These are phyloP conservation scores for Athetis lepigone DNA, from an alignment of 2,888 invertebrate genomes.

Conservation along the genomic window DNA sequence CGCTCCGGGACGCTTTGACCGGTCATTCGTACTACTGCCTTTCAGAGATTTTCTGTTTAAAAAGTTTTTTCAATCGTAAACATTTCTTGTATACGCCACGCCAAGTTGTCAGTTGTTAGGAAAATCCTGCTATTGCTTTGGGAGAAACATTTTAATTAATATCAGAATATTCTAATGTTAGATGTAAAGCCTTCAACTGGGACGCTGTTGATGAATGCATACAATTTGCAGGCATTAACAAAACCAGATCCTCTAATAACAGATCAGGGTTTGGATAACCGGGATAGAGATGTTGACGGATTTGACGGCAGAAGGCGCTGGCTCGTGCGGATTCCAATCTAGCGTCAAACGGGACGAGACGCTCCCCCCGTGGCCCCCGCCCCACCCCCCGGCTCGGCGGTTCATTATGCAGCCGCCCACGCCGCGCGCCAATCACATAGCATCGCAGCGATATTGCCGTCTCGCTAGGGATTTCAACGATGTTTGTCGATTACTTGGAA, in stretches of 20 bases:
- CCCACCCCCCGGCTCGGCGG: conserved; percentile 72
- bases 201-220: conserved; percentile 18
- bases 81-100: conserved; percentile 53
- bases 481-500: conserved; percentile 77
- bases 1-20: conserved; percentile 79
- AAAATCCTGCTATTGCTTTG: conserved; percentile 28
- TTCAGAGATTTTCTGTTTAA: conserved; percentile 67
- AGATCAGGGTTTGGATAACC: conserved; percentile 63
- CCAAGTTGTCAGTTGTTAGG: conserved; percentile 47
- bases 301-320: conserved; percentile 78
- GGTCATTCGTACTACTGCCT: conserved; percentile 72
- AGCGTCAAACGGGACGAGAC: conserved; percentile 74
- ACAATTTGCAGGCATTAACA: conserved; percentile 33
- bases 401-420: conserved; percentile 89
- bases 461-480: conserved; percentile 82
- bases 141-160: conserved; percentile 19
- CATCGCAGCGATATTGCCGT: conserved; percentile 86
- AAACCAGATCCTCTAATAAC: conserved; percentile 55
- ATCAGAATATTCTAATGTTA: conserved; percentile 13
- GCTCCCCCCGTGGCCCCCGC: conserved; percentile 63
- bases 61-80: conserved; percentile 62
- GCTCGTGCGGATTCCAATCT: conserved; percentile 83
- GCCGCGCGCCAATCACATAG: conserved; percentile 88
- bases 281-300: conserved; percentile 77
- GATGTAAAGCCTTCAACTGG: conserved; percentile 3